A percentile compares a stretch with the other conserved stretches of the same genome.
These are phyloP conservation scores for Nematolebias whitei DNA, from an alignment of 2,113 vertebrate species.

Conservation along the genomic window DNA sequence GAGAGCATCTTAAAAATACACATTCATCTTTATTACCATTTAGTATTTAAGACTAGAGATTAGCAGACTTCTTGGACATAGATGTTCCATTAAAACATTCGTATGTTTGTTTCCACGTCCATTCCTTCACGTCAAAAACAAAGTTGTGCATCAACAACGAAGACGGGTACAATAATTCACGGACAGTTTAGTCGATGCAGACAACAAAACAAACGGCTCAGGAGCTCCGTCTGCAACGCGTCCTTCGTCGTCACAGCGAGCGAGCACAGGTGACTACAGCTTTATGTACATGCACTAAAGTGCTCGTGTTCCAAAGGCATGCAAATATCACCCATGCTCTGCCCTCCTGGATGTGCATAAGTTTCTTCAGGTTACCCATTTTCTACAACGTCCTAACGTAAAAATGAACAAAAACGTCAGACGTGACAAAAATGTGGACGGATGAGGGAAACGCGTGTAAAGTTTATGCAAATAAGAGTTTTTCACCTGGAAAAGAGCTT, in stretches of 20 bases:
- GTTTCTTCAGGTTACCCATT: slow-evolving; percentile 46
- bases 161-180: slow-evolving; percentile 86
- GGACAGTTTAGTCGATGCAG: slow-evolving; percentile 83
- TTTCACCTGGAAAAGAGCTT: too few relatives aligned
- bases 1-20: slow-evolving; percentile 73
- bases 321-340: slow-evolving; percentile 83
- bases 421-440: slow-evolving; percentile 67
- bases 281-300: slow-evolving; percentile 93
- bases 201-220: slow-evolving; percentile 83
- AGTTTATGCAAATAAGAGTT: too few relatives aligned
- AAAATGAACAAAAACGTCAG: slow-evolving; percentile 63
- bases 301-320: slow-evolving; percentile 89
- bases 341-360: slow-evolving; percentile 79
- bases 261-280: slow-evolving; percentile 81
- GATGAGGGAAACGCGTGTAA: slow-evolving; percentile 36
- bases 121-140: slow-evolving; percentile 63
- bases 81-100: slow-evolving; percentile 84
- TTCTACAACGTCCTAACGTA: slow-evolving; percentile 56
- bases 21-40: slow-evolving; percentile 83
- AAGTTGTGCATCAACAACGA: slow-evolving; percentile 77
- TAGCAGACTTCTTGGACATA: slow-evolving; percentile 72
- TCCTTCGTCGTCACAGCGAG: too few relatives aligned
- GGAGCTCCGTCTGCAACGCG: too few relatives aligned
- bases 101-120: slow-evolving; percentile 54
- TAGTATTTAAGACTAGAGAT: slow-evolving; percentile 72